Evolutionary conservation across 2,888 invertebrate species (phyloP), one percentile per base, ranked within the genome.

Genomic region (Cephus sareptanus): DNA sequence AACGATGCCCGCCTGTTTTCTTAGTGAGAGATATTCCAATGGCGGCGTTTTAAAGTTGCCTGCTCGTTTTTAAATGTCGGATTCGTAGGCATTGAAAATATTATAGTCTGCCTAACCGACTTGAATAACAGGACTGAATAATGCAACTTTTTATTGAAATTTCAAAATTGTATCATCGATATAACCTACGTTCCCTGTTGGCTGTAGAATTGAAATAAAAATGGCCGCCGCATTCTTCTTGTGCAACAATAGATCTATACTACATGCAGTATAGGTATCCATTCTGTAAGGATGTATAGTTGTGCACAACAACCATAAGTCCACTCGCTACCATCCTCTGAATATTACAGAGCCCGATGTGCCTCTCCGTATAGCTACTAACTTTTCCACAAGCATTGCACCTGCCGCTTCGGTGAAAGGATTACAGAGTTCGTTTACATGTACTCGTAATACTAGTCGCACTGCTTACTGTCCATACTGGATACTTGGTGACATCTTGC

Each of bases 341-440:
- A 23, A 56, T 56, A 23, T 23, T 56, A 56, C 23, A 23, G 0
- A 9, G 56, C 15, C 56, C 56, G 15, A 56, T 56, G 23, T 56
- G 56, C 23, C 56, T 56, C 56, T 56, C 23, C 23, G 23, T 71
- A 23, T 31, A 71, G 71, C 31, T 85, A 84, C 85, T 85, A 84
- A 83, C 85, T 81, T 85, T 85, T 81, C 79, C 80, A 81, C 79
- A 81, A 81, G 82, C 81, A 81, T 85, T 84, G 84, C 87, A 89
- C 89, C 89, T 89, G 89, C 83, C 82, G 78, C 81, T 73, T 80
- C 76, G 85, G 88, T 87, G 88, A 88, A 88, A 88, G 88, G 88
- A 86, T 85, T 79, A 75, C 69, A 83, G 78, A 56, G 56, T 23
- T 56, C 56, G 23, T 56, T 23, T 6, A 71, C 30, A 71, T 31